Percentiles rank a stretch among this genome's conserved stretches.
phyloP scores from a whole-genome alignment of 2,888 invertebrate species.

The Axea sp. region DNA sequence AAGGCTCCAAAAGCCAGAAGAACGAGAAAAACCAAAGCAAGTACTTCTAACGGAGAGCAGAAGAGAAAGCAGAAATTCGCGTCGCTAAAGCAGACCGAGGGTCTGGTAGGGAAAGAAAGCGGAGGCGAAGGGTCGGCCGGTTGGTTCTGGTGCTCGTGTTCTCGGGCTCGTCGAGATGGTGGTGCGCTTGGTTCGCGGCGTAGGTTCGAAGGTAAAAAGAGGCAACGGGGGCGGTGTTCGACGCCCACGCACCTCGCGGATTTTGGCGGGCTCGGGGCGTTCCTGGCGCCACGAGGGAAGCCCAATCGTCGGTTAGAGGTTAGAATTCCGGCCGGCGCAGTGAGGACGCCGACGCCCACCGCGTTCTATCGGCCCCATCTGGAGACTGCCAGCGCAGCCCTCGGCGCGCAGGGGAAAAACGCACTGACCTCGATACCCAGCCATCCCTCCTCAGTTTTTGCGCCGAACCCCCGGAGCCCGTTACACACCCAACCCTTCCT shows the following conservation, averaged over 20 bases:
- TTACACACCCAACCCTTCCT: conserved; percentile 58
- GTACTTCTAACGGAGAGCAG: neutral
- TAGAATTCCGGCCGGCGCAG: conserved; percentile 75
- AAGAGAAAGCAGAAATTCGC: conserved; percentile 6
- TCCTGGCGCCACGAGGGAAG: conserved; percentile 74
- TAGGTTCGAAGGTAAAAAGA: conserved; percentile 57
- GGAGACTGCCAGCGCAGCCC: conserved; percentile 71
- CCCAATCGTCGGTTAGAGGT: conserved; percentile 77
- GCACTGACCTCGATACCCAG: conserved; percentile 76
- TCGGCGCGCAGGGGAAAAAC: conserved; percentile 77
- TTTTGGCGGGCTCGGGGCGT: conserved; percentile 77
- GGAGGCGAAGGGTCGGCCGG: conserved; percentile 38
- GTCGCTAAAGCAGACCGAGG: conserved; percentile 6
- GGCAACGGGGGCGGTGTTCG: conserved; percentile 74
- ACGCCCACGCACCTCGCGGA: conserved; percentile 76
- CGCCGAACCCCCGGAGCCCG: conserved; percentile 29
- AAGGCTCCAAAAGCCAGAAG: neutral
- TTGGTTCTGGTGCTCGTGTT: conserved; percentile 31
- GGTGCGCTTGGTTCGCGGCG: conserved; percentile 22
- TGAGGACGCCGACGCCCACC: conserved; percentile 76
- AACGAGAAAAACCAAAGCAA: neutral
- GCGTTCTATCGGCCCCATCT: conserved; percentile 68
- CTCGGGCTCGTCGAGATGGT: conserved; percentile 36
- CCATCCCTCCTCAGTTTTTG: conserved; percentile 53
- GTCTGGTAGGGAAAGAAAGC: conserved; percentile 39